Conservation (phyloP, 1,140 invertebrate genomes). For the Amyelois transitella region DNA sequence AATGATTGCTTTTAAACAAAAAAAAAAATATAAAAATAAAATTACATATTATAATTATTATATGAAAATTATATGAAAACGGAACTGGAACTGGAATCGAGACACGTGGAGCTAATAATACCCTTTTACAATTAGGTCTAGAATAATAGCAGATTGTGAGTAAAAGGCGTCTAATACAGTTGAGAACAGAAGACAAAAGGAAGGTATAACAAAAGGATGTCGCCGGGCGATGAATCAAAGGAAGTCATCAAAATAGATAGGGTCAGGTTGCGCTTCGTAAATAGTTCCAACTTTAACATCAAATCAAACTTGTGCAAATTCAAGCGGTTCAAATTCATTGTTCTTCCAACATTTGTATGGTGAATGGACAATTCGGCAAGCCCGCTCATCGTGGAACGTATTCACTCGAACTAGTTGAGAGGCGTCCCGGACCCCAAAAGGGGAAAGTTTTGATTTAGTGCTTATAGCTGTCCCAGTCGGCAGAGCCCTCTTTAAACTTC, state of each 20-base stretch:
- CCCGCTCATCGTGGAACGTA: constrained; percentile 31
- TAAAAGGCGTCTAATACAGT: background rate
- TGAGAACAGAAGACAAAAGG: background rate
- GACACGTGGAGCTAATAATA: too few relatives aligned
- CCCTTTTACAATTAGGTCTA: background rate
- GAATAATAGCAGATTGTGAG: background rate
- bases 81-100: background rate
- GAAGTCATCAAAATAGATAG: background rate
- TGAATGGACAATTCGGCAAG: constrained; percentile 31
- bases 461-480: constrained; percentile 62
- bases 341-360: constrained; percentile 26
- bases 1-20: too few relatives aligned
- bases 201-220: background rate
- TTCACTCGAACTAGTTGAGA: constrained; percentile 40
- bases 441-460: constrained; percentile 71
- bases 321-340: constrained; percentile 1
- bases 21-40: too few relatives aligned
- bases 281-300: constrained; percentile 3
- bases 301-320: constrained; percentile 1
- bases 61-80: background rate
- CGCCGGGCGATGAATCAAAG: constrained; percentile 1
- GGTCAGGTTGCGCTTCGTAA: background rate
- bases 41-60: background rate
- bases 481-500: constrained; percentile 64
- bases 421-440: constrained; percentile 34